Evolutionary conservation across 2,797 vertebrate genomes (phyloP).

Genomic region (Sarcophilus harrisii): DNA sequence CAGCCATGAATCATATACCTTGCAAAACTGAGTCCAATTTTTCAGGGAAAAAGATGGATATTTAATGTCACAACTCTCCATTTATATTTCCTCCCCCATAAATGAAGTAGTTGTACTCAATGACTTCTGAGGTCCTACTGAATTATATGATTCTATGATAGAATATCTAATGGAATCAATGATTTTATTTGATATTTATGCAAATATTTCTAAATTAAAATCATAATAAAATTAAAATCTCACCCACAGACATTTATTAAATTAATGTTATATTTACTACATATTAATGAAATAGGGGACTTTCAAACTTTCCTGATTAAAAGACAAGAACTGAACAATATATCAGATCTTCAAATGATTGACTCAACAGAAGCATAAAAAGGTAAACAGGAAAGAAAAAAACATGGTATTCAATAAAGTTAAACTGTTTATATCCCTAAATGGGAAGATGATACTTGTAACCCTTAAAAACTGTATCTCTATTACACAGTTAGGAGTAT

Average conservation of each 20-base stretch:
- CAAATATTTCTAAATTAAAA: too few relatives aligned
- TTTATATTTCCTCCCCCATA: too few relatives aligned
- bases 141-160: too few relatives aligned
- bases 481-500: background rate
- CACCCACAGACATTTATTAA: too few relatives aligned
- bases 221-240: too few relatives aligned
- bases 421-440: background rate
- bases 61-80: background rate
- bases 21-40: too few relatives aligned
- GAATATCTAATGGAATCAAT: too few relatives aligned
- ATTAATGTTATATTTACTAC: too few relatives aligned
- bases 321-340: background rate
- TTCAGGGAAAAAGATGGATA: background rate
- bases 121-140: too few relatives aligned
- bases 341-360: background rate
- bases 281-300: background rate
- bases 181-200: too few relatives aligned
- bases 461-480: background rate
- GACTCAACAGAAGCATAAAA: background rate
- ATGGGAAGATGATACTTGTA: background rate
- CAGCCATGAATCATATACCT: background rate
- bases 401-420: background rate
- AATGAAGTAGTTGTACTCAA: too few relatives aligned
- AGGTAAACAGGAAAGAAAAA: background rate
- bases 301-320: background rate